Evolutionary conservation across 2,888 invertebrate genomes (phyloP), one percentile per base, ranked within the genome.

Genomic region (Apotomis capreana): DNA sequence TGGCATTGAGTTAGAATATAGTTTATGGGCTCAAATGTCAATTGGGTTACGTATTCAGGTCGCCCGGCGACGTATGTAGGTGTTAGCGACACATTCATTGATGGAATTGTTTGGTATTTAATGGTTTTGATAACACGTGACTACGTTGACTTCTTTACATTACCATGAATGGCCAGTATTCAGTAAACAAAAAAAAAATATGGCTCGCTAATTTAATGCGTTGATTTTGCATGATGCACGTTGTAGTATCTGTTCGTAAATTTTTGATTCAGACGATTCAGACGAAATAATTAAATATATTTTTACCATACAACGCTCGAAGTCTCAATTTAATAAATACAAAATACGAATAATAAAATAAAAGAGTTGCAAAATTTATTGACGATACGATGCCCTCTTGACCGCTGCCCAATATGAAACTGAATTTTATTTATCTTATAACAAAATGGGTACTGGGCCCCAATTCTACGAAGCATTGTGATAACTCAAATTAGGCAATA

Each of bases 21-120:
- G 83, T 87, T 85, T 81, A 85, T 78, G 83, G 75, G 80, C 78
- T 81, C 83, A 80, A 81, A 84, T 87, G 85, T 86, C 89, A 89
- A 89, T 86, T 88, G 87, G 80, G 78, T 74, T 77, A 84, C 83
- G 80, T 84, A 89, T 89, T 85, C 84, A 79, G 90, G 88, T 82
- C 89, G 83, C 73, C 77, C 64, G 79, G 77, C 77, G 76, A 46
- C 26, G 57, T 65, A 65, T 46, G 57, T 70, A 51, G 59, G 64
- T 54, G 63, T 59, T 15, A 71, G 69, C 63, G 72, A 72, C 70
- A 77, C 77, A 40, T 60, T 63, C 12, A 49, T 49, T 57, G 67
- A 71, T 61, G 51, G 60, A 70, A 55, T 10, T 54, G 70, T 70
- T 60, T 60, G 64, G 36, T n/a, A 15, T 69, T 46, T 69, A 69